phyloP scores from a whole-genome alignment of 2,888 invertebrate species.

The Tenthredo notha region DNA sequence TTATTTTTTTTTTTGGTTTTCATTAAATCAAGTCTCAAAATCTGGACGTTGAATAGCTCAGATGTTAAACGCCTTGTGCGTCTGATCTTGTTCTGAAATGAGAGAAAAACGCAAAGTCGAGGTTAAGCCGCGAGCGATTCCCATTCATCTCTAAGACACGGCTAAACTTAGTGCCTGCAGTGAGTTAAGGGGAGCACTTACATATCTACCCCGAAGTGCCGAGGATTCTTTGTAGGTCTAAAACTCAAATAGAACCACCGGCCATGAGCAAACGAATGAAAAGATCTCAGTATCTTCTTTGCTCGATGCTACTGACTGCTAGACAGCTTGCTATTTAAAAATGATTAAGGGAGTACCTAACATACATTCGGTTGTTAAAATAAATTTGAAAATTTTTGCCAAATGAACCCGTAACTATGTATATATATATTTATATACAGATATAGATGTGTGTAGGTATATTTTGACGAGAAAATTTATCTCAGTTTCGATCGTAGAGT shows the following conservation, averaged over 20 bases:
- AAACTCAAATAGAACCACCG: slow-evolving; percentile 51
- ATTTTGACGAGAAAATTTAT: not conserved
- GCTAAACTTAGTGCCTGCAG: slow-evolving; percentile 69
- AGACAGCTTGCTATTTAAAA: slow-evolving; percentile 45
- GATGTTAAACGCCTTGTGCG: slow-evolving; percentile 61
- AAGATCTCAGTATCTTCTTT: slow-evolving; percentile 17
- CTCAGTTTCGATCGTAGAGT: not conserved
- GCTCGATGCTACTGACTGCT: not conserved
- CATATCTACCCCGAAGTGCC: slow-evolving; percentile 55
- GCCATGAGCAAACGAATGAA: slow-evolving; percentile 25
- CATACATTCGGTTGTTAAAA: not conserved
- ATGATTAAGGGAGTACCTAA: slow-evolving; percentile 32
- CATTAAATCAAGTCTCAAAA: not conserved
- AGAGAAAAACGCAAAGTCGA: slow-evolving; percentile 54
- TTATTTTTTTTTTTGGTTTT: not conserved
- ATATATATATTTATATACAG: not conserved
- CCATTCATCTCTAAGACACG: slow-evolving; percentile 71
- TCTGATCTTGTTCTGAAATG: slow-evolving; percentile 54
- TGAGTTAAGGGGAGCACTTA: slow-evolving; percentile 64
- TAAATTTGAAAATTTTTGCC: not conserved
- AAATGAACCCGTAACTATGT: not conserved
- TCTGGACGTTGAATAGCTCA: slow-evolving; percentile 16
- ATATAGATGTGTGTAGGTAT: not conserved
- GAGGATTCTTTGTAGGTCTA: slow-evolving; percentile 53
- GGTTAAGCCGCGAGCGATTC: slow-evolving; percentile 60